Percentiles rank a stretch among this genome's conserved stretches.
Evolutionary conservation across 2,888 invertebrate species (phyloP).

Genomic region (Willowsia nigromaculata): DNA sequence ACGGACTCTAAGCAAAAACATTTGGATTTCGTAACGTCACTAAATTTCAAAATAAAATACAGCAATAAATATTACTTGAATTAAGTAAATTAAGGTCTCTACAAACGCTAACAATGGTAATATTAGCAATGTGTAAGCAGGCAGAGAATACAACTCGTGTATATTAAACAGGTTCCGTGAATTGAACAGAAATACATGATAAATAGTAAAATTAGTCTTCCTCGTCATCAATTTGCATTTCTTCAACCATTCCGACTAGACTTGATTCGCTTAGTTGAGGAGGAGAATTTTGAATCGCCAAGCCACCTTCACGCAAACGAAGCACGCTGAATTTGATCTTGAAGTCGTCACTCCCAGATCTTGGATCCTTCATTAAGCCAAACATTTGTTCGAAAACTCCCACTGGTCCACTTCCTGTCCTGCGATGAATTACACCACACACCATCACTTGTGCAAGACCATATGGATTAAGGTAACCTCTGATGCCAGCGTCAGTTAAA

Average conservation of each 20-base stretch:
- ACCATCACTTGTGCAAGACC: conserved; percentile 84
- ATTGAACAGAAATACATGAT: neutral
- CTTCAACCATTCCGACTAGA: conserved; percentile 67
- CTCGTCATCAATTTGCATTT: conserved; percentile 60
- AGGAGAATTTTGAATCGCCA: conserved; percentile 41
- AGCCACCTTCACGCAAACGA: conserved; percentile 58
- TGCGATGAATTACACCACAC: conserved; percentile 84
- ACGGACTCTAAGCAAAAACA: too few relatives aligned
- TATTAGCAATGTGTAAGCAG: too few relatives aligned
- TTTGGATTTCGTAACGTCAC: too few relatives aligned
- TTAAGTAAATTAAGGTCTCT: too few relatives aligned
- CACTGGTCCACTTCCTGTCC: conserved; percentile 80
- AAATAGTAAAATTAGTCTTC: neutral
- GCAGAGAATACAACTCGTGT: too few relatives aligned
- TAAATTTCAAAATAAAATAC: too few relatives aligned
- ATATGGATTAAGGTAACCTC: conserved; percentile 84
- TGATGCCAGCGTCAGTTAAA: conserved; percentile 83
- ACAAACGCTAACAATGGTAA: too few relatives aligned
- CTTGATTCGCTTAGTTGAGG: conserved; percentile 62
- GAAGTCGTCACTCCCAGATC: conserved; percentile 85
- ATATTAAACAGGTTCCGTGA: too few relatives aligned
- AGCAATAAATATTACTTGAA: too few relatives aligned
- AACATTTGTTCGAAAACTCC: conserved; percentile 86
- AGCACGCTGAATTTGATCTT: conserved; percentile 84
- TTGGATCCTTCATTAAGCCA: conserved; percentile 85